Conservation (phyloP, 1,140 invertebrate species). For the Steinernema feltiae region DNA sequence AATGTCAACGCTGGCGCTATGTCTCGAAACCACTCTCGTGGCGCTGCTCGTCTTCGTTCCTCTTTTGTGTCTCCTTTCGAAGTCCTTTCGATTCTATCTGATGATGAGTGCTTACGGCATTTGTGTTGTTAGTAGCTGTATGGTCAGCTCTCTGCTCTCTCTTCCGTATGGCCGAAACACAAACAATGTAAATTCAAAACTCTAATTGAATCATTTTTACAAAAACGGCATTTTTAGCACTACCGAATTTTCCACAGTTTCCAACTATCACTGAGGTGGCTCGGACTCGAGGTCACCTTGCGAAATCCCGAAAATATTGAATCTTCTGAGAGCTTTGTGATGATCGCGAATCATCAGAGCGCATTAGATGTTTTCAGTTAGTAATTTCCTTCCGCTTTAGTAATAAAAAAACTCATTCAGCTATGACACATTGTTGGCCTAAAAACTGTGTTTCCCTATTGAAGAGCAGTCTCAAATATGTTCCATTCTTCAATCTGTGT, state of each 20-base stretch:
- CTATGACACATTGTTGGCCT: constrained; percentile 35
- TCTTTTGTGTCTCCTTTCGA: background rate
- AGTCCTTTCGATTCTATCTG: background rate
- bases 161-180: constrained; percentile 27
- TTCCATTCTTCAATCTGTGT: constrained; percentile 35
- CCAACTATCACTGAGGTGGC: constrained; percentile 17
- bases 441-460: constrained; percentile 38
- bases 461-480: constrained; percentile 30
- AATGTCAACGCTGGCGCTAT: background rate
- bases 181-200: no score
- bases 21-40: background rate
- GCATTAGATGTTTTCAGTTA: constrained; percentile 32
- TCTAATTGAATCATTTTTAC: no score
- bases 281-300: constrained; percentile 18
- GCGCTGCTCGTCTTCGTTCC: background rate
- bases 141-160: background rate
- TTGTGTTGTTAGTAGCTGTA: background rate
- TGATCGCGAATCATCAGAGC: constrained; percentile 36
- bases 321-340: constrained; percentile 19
- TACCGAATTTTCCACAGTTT: constrained; percentile 34
- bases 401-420: constrained; percentile 18
- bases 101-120: background rate
- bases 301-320: constrained; percentile 22
- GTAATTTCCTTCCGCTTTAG: background rate
- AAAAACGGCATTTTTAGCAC: no score